phyloP scores from a whole-genome alignment of 2,888 invertebrate species.

The Mythimna ferrago region DNA sequence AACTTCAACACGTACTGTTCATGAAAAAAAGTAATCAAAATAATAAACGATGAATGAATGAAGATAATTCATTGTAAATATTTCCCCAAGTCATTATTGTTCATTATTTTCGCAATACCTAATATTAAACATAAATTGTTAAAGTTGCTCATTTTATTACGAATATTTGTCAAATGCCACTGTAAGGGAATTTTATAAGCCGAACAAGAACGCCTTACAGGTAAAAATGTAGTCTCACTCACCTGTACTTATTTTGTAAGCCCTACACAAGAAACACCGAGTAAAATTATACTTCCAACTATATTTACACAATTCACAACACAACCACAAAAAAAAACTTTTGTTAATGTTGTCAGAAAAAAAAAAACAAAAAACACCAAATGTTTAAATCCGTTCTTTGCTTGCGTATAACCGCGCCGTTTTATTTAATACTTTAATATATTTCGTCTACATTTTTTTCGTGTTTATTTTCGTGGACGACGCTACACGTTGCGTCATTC shows the following conservation, averaged over 20 bases:
- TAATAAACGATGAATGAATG: background rate
- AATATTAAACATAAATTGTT: background rate
- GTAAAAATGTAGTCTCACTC: constrained; percentile 52
- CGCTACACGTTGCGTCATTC: constrained; percentile 65
- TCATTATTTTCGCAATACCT: background rate
- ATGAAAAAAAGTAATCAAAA: background rate
- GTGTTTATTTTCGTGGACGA: constrained; percentile 75
- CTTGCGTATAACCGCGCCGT: constrained; percentile 51
- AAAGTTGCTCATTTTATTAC: constrained; percentile 15
- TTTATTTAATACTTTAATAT: constrained; percentile 57
- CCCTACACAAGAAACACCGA: constrained; percentile 59
- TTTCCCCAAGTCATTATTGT: background rate
- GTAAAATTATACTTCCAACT: constrained; percentile 52
- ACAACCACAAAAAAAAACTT: constrained; percentile 62
- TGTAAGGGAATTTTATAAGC: constrained; percentile 31
- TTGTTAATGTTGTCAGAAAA: constrained; percentile 35
- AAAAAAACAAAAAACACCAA: constrained; percentile 46
- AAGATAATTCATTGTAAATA: background rate
- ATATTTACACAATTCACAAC: constrained; percentile 71
- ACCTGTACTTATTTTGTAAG: constrained; percentile 71
- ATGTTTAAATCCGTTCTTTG: constrained; percentile 31
- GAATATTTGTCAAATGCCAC: constrained; percentile 6
- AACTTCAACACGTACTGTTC: background rate
- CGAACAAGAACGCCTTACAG: background rate
- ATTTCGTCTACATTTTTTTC: constrained; percentile 79